Base-by-base conservation (phyloP, 2,888 invertebrate genomes). In the Idaea straminata region DNA sequence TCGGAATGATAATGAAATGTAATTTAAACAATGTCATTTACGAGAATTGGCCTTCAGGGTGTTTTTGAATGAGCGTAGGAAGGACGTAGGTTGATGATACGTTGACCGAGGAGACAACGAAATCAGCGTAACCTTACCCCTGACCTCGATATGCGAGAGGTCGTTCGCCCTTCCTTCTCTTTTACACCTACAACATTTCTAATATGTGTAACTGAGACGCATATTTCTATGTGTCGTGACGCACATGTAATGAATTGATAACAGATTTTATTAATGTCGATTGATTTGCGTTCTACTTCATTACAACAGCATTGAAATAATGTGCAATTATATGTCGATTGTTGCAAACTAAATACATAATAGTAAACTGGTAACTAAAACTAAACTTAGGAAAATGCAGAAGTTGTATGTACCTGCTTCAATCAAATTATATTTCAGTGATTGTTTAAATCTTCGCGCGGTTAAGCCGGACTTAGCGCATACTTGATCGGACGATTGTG, bases 91-190 rank as follows among this genome's bases (percentile, higher is more conserved):
- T 5, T 7, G 13, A 47, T 47, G 13, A 47, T 13, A 47, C 10
- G 47, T 47, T 7, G 13, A 13, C 6, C 15, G 58, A 58, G 15
- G 16, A 4, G 61, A 68, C 66, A 58, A 61, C 59, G 61, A 66
- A 67, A 71, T 69, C 66, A 64, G 62, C 66, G 63, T 75, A 71
- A 70, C 63, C 69, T 70, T 72, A 72, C 63, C 70, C 76, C 70
- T 81, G 79, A 82, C 84, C 83, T 83, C 74, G 66, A 72, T 73
- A 76, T 74, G 69, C 68, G 71, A 72, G 74, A 77, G 84, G 82
- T 82, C 83, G 77, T 83, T 84, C 74, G 76, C 83, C 76, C 69
- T 38, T 61, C 74, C 75, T 73, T 79, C 78, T 79, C 78, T 68
- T 72, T 83, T 74, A 65, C 72, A 72, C 78, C 64, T 66, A 69